Percentiles rank a stretch among this genome's conserved stretches.
phyloP scores from a whole-genome alignment of 1,140 invertebrate species.

The Psix sp. region DNA sequence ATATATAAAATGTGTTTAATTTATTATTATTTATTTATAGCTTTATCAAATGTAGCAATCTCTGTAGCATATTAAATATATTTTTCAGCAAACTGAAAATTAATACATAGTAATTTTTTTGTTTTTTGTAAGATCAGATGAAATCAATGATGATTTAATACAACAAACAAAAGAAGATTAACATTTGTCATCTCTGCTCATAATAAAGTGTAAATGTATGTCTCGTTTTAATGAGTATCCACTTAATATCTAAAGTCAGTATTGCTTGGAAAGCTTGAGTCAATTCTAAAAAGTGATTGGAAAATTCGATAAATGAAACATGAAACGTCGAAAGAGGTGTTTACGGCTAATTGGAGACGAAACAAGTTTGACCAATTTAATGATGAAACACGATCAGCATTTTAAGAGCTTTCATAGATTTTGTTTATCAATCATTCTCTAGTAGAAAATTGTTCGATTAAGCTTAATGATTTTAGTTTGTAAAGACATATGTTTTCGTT shows the following conservation, averaged over 20 bases:
- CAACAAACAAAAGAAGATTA: too few species aligned
- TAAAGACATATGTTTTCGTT: constrained; percentile 45
- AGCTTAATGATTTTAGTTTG: constrained; percentile 25
- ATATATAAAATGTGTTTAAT: too few species aligned
- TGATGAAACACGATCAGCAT: constrained; percentile 31
- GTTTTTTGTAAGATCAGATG: too few species aligned
- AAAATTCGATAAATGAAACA: constrained; percentile 1
- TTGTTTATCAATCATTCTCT: constrained; percentile 1
- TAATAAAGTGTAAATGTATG: constrained; percentile 30
- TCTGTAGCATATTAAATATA: too few species aligned
- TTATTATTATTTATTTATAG: too few species aligned
- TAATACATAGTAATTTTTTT: too few species aligned
- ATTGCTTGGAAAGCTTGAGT: constrained; percentile 44
- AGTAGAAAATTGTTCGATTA: constrained; percentile 44
- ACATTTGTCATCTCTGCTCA: too few species aligned
- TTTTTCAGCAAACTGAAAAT: too few species aligned
- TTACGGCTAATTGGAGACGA: constrained; percentile 4
- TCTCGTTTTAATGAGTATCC: constrained; percentile 22
- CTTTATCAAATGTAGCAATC: too few species aligned
- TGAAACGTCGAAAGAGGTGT: constrained; percentile 2
- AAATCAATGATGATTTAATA: too few species aligned
- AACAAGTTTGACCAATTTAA: constrained; percentile 11
- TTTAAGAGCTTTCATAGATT: constrained; percentile 27
- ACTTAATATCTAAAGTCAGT: constrained; percentile 32
- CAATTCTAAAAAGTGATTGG: constrained; percentile 2